Evolutionary conservation across 2,113 vertebrate species (phyloP).

Genomic region (Chrysemys picta): DNA sequence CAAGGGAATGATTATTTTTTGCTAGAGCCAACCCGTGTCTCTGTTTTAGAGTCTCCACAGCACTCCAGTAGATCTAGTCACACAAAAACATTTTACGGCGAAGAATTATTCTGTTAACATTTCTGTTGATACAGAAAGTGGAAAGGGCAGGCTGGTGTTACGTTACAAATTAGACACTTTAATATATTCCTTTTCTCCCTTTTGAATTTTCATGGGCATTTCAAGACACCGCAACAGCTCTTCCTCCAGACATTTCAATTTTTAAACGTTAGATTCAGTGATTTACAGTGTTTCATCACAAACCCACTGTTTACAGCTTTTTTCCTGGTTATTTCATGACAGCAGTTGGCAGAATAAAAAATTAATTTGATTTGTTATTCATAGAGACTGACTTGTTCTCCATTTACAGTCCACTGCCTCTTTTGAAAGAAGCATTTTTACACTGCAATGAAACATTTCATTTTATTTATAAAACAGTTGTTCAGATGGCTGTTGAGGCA

Average conservation of each 20-base stretch:
- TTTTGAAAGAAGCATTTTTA: neutral
- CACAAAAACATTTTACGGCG: neutral
- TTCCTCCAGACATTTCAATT: conserved; percentile 43
- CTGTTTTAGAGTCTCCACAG: neutral
- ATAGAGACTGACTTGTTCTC: neutral
- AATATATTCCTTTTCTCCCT: neutral
- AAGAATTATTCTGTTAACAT: conserved; percentile 33
- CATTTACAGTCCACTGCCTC: neutral
- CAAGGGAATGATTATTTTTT: neutral
- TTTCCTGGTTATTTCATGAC: conserved; percentile 31
- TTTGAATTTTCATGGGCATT: conserved; percentile 13
- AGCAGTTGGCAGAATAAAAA: neutral
- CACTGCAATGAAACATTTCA: neutral
- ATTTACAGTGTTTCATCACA: neutral
- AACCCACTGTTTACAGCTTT: conserved; percentile 11
- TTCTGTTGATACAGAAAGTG: neutral
- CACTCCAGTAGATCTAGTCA: neutral
- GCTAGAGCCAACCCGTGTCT: neutral
- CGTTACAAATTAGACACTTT: conserved; percentile 1
- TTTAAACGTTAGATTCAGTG: conserved; percentile 18
- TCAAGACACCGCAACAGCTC: neutral
- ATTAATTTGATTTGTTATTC: conserved; percentile 15
- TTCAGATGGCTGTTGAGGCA: neutral
- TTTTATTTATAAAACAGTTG: conserved; percentile 9
- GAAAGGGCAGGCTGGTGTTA: neutral